Percentiles rank a stretch among this genome's conserved stretches.
These are phyloP conservation scores for Sesia bembeciformis DNA, from an alignment of 2,888 invertebrate species.

Conservation along the genomic window DNA sequence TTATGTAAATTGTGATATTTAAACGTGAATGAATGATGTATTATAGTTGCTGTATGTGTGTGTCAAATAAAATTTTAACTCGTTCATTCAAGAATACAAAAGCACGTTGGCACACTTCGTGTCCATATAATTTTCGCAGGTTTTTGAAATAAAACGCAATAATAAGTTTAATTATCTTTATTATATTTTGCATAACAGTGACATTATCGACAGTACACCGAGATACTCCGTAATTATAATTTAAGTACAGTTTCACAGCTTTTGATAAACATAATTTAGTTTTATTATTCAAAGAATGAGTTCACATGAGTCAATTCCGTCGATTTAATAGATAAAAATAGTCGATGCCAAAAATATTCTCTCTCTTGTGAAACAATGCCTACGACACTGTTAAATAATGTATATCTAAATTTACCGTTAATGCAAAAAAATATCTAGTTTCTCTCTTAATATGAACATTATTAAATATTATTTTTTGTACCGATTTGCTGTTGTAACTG, in stretches of 20 bases:
- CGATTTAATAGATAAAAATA: slow-evolving; percentile 11
- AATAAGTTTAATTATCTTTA: slow-evolving; percentile 19
- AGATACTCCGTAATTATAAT: slow-evolving; percentile 60
- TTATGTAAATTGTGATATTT: too few species aligned
- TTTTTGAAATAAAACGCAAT: not conserved
- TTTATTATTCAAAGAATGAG: slow-evolving; percentile 24
- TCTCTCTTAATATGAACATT: too few species aligned
- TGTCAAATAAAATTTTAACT: too few species aligned
- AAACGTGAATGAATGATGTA: too few species aligned
- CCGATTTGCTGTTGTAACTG: slow-evolving; percentile 30
- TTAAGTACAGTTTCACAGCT: slow-evolving; percentile 73
- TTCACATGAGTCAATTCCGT: slow-evolving; percentile 45
- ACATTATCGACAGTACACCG: slow-evolving; percentile 59
- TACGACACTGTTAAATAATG: too few species aligned
- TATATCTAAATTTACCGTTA: too few species aligned
- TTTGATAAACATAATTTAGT: slow-evolving; percentile 45
- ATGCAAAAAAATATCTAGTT: too few species aligned
- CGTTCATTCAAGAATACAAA: too few species aligned
- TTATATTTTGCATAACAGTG: slow-evolving; percentile 68
- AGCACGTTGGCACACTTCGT: too few species aligned
- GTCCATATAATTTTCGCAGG: too few species aligned
- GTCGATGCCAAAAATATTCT: not conserved
- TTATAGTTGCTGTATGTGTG: too few species aligned
- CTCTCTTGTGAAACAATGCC: not conserved
- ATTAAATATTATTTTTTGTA: slow-evolving; percentile 25